These are phyloP conservation scores for Lepus timidus DNA, from an alignment of 2,113 vertebrate species.

Conservation along the genomic window DNA sequence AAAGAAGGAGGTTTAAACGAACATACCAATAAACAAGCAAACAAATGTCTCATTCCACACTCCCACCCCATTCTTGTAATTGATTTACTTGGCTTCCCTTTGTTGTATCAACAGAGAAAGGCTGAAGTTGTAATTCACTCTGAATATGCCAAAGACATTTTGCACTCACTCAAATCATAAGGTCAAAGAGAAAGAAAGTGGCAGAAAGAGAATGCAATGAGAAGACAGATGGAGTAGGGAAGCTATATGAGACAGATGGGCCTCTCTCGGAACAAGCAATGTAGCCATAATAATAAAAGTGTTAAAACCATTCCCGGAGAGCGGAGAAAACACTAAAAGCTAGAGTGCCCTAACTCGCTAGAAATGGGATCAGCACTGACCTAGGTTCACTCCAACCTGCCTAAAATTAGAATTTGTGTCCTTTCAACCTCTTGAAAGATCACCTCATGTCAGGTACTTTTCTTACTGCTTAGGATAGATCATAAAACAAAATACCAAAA, in stretches of 20 bases:
- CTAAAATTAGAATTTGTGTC: neutral
- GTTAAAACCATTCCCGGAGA: slow-evolving; percentile 65
- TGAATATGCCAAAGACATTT: slow-evolving; percentile 80
- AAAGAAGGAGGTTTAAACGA: slow-evolving; percentile 59
- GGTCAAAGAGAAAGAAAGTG: slow-evolving; percentile 78
- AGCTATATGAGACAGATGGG: slow-evolving; percentile 74
- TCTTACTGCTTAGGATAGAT: neutral
- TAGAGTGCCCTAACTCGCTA: neutral
- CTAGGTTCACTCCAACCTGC: neutral
- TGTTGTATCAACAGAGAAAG: slow-evolving; percentile 77
- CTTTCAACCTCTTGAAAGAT: neutral
- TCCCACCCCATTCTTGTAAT: slow-evolving; percentile 62
- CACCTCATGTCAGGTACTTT: neutral
- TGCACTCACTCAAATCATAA: slow-evolving; percentile 79
- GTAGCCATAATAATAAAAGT: slow-evolving; percentile 75
- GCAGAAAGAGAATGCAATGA: slow-evolving; percentile 60
- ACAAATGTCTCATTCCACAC: slow-evolving; percentile 51
- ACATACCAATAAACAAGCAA: slow-evolving; percentile 65
- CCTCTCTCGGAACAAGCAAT: slow-evolving; percentile 70
- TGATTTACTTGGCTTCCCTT: slow-evolving; percentile 74
- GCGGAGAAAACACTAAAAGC: slow-evolving; percentile 54
- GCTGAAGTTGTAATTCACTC: slow-evolving; percentile 68
- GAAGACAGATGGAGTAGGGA: slow-evolving; percentile 79
- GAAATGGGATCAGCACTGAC: slow-evolving; percentile 19
- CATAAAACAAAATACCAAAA: slow-evolving; percentile 26